Base-by-base conservation (phyloP, 2,797 vertebrate species). In the Enteromius argenteus region DNA sequence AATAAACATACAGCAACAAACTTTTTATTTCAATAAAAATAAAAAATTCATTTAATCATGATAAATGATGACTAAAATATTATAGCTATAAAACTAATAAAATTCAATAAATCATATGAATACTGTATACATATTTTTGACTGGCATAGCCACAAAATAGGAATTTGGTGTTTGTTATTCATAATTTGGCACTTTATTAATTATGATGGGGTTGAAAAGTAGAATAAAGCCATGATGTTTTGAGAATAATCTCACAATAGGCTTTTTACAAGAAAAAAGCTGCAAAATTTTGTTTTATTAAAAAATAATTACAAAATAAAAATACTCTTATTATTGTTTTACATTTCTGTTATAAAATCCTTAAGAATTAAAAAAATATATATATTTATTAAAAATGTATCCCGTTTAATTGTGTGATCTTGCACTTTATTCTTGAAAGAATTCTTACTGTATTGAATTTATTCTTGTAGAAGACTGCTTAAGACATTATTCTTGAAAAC, bases 1-100 rank as follows among this genome's bases (percentile, higher is more conserved):
- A 75, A 56, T 35, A 37, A 68, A 68, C 17, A 74, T 74, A 35
- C 5, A 75, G 5, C 72, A 75, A 56, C 21, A 37, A n/a, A 51
- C 19, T 68, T 39, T 68, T 30, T 15, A 17, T 60, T 2, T 60
- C 1, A 27, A 27, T 27, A 27, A 27, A 27, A 27, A 27, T 6
- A 30, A 62, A 15, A 15, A 64, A 17, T 17, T 64, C 23, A 2
- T 27, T 14, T 27, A 5, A 8, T 46, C 8, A 72, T 11, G 68
- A 44, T 27, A 71, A 21, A 23, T 42, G 27, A 27, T 46, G 23
- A 19, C 53, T 23, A 44, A 42, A 44, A 27, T 27, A 27, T 27
- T 6, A 1, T 8, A 71, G 42, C 39, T 8, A 15, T 15, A 69
- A 71, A 44, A 71, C 37, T 3, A 11, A 42, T 42, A 15, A 44